Evolutionary conservation across 2,888 invertebrate species (phyloP), one percentile per base, ranked within the genome.

Genomic region (Lumbricus terrestris): DNA sequence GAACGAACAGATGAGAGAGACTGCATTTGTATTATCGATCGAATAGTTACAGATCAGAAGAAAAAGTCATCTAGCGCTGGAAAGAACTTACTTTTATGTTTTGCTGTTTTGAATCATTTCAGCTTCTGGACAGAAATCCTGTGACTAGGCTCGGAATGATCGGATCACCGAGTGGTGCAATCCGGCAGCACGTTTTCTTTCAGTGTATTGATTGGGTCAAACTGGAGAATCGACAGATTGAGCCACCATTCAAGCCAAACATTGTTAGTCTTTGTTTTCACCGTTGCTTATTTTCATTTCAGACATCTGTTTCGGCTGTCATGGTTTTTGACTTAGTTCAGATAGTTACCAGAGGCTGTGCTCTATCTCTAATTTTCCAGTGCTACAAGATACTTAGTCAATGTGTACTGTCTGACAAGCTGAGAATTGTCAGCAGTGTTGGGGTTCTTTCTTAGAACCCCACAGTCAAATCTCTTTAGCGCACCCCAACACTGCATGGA

Each of bases 241-340:
- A 97, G 90, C 97, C 99, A 47, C 99, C 99, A 0, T 99, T 98
- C 95, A 97, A 97, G 95, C 99, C 99, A 0, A 97, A 97, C 95
- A 96, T 99, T 96, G 99, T 98, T 96, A 96, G 96, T 95, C 35
- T 29, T 54, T n/a, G n/a, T n/a, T 69, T 69, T 47, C 69, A n/a
- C 11, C 13, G 29, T 69, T 29, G 29, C 29, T n/a, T 69, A 8
- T 11, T 8, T 69, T 29, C 11, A n/a, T 69, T 69, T 69, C n/a
- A 69, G n/a, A n/a, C 69, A n/a, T 69, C n/a, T 69, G 69, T n/a
- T 69, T 29, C 29, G 13, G n/a, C 5, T 69, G 69, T 69, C 29
- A 8, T 69, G 8, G 69, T 69, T 69, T n/a, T 69, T 69, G 69
- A 1, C 69, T 69, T n/a, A n/a, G 54, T 29, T 8, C 54, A 29